Evolutionary conservation across 1,140 invertebrate species (phyloP).

Genomic region (Drosophila seguyi): DNA sequence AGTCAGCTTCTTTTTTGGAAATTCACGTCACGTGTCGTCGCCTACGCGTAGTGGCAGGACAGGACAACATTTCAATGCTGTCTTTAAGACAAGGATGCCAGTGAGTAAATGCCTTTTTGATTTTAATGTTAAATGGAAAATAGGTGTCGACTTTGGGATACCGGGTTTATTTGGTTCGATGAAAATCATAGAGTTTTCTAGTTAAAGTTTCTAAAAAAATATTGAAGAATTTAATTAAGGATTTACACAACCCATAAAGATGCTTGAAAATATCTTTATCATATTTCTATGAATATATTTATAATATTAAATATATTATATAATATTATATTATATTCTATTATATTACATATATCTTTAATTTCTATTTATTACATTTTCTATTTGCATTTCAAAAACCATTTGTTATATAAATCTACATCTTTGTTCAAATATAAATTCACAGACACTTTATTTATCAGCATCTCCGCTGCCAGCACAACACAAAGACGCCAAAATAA

Average conservation of each 20-base stretch:
- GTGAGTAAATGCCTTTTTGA: constrained; percentile 7
- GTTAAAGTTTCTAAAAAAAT: background rate
- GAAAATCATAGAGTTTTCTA: background rate
- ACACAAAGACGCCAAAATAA: constrained; percentile 1
- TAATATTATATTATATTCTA: no score
- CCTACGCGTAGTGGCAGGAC: constrained; percentile 50
- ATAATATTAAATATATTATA: no score
- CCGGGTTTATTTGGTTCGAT: background rate
- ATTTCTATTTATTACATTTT: no score
- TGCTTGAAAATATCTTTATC: no score
- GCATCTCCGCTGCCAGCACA: background rate
- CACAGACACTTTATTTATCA: constrained; percentile 8
- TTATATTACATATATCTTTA: no score
- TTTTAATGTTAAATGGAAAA: background rate
- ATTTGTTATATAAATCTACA: background rate
- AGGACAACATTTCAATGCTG: constrained; percentile 55
- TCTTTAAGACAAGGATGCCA: background rate
- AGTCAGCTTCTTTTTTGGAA: background rate
- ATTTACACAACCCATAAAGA: no score
- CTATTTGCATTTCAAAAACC: background rate
- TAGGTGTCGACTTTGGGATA: background rate
- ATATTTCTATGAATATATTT: no score
- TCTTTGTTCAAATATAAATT: background rate
- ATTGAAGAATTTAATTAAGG: no score
- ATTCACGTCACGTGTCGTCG: constrained; percentile 57